Conservation (phyloP, 2,888 invertebrate genomes). For the Tuta absoluta region DNA sequence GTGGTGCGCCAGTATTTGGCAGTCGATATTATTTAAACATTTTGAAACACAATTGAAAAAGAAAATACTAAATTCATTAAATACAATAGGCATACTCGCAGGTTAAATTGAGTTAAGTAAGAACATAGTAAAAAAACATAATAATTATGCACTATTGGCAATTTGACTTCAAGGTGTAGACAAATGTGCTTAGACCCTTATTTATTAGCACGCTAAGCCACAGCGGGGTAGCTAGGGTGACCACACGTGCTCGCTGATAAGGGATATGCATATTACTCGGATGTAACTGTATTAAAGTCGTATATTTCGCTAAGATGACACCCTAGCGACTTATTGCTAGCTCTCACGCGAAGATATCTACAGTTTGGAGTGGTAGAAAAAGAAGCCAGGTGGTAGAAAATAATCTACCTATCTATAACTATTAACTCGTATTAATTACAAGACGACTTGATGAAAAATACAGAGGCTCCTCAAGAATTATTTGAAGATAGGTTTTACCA, state of each 20-base stretch:
- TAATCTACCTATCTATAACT: not conserved
- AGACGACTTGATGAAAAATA: too few species aligned
- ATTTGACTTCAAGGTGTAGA: not conserved
- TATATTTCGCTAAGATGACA: constrained; percentile 20
- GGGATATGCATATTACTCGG: constrained; percentile 1
- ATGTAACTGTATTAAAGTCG: constrained; percentile 8
- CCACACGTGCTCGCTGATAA: constrained; percentile 5
- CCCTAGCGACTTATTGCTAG: not conserved
- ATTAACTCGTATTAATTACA: too few species aligned
- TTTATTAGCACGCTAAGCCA: not conserved
- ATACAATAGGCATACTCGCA: too few species aligned
- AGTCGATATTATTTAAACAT: too few species aligned
- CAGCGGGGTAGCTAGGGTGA: constrained; percentile 5
- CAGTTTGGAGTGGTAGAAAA: not conserved
- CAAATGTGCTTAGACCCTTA: not conserved
- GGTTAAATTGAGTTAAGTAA: too few species aligned
- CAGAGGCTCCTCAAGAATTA: too few species aligned
- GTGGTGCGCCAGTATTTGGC: too few species aligned
- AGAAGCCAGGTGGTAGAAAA: not conserved
- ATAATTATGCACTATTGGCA: too few species aligned
- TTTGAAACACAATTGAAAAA: too few species aligned
- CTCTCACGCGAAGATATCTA: not conserved
- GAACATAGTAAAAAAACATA: too few species aligned
- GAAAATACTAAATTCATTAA: too few species aligned
- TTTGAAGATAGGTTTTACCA: too few species aligned